Evolutionary conservation across 2,888 invertebrate genomes (phyloP).

Genomic region (Deilephila porcellus): DNA sequence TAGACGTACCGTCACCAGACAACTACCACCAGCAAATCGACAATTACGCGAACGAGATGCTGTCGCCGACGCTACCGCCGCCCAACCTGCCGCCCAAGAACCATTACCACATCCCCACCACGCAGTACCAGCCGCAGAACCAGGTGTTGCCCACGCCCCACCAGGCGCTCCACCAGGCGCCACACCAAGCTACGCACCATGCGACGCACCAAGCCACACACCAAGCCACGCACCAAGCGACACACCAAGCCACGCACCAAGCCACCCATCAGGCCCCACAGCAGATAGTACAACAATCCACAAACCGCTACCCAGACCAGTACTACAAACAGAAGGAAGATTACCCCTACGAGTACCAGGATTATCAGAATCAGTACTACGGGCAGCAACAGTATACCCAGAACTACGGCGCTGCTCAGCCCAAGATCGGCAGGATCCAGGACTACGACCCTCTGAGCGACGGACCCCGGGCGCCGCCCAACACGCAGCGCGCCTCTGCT

Average conservation of each 20-base stretch:
- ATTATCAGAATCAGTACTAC: slow-evolving; percentile 58
- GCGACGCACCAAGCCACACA: slow-evolving; percentile 40
- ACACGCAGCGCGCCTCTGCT: slow-evolving; percentile 91
- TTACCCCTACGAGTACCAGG: slow-evolving; percentile 58
- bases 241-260: too few relatives aligned
- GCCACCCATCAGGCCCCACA: slow-evolving; percentile 40
- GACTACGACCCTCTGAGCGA: slow-evolving; percentile 92
- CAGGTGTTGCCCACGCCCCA: slow-evolving; percentile 35
- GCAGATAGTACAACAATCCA: slow-evolving; percentile 45
- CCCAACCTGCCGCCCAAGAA: slow-evolving; percentile 72
- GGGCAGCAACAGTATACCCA: slow-evolving; percentile 59
- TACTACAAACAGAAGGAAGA: slow-evolving; percentile 48
- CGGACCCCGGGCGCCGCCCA: slow-evolving; percentile 88
- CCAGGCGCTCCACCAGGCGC: slow-evolving; percentile 46
- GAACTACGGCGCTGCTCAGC: slow-evolving; percentile 54
- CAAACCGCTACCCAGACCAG: slow-evolving; percentile 51
- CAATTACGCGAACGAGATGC: slow-evolving; percentile 79
- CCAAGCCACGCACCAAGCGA: too few relatives aligned
- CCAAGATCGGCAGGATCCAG: slow-evolving; percentile 89
- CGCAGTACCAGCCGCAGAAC: slow-evolving; percentile 48
- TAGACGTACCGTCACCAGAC: slow-evolving; percentile 72
- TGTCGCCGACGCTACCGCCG: slow-evolving; percentile 60
- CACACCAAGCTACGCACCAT: slow-evolving; percentile 42
- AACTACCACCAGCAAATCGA: slow-evolving; percentile 82
- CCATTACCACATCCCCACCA: slow-evolving; percentile 70